Evolutionary conservation across 2,113 vertebrate species (phyloP).

Genomic region (Argyrosomus japonicus): DNA sequence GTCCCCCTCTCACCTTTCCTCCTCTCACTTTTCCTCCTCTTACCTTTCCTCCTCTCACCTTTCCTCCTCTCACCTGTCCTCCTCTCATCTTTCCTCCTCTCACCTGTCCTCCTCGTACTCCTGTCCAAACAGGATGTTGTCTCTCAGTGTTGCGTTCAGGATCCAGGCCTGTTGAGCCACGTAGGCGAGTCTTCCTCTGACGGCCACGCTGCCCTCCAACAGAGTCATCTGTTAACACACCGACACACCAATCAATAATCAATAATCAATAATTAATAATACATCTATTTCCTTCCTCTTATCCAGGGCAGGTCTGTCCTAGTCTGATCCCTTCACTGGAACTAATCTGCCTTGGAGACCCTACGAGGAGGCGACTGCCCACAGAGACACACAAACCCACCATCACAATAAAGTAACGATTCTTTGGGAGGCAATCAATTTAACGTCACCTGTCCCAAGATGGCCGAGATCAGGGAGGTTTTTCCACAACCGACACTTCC

Average conservation of each 20-base stretch:
- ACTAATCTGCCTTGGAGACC: too few species aligned
- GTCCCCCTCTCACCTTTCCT: too few species aligned
- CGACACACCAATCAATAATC: background rate
- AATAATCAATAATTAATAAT: background rate
- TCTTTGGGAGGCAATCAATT: too few species aligned
- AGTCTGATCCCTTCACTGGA: too few species aligned
- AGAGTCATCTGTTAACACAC: slow-evolving; percentile 87
- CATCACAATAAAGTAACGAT: too few species aligned
- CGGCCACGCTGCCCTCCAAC: slow-evolving; percentile 89
- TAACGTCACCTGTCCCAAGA: slow-evolving; percentile 96
- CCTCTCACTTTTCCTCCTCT: too few species aligned
- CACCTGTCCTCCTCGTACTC: slow-evolving; percentile 93
- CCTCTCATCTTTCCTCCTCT: slow-evolving; percentile 6
- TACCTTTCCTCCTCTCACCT: too few species aligned
- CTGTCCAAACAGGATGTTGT: slow-evolving; percentile 95
- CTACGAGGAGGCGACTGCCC: too few species aligned
- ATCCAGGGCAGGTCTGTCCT: too few species aligned
- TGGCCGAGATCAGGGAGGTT: slow-evolving; percentile 92
- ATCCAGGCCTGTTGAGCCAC: slow-evolving; percentile 97
- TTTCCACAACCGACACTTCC: slow-evolving; percentile 95
- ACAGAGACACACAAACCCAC: too few species aligned
- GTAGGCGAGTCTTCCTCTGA: slow-evolving; percentile 90
- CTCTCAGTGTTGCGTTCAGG: slow-evolving; percentile 90
- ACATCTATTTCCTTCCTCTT: too few species aligned
- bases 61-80: too few species aligned